Conservation (phyloP, 2,797 vertebrate genomes). For the Gallinago stenura region DNA sequence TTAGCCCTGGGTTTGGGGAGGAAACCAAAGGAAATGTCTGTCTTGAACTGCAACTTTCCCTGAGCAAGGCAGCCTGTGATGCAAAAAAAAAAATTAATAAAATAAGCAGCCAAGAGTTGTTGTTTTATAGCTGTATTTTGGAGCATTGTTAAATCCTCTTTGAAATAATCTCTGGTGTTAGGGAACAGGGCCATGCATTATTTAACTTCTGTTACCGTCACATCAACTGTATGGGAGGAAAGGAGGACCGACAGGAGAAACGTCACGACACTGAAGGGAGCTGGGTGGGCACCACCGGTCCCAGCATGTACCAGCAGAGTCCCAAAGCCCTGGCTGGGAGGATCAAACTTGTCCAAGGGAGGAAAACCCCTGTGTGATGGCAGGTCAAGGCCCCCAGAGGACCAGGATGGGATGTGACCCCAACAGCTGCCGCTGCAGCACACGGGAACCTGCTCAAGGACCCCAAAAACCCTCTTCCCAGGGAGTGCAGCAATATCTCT, state of each 20-base stretch:
- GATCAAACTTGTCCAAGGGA: background rate
- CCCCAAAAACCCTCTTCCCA: background rate
- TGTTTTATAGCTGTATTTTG: conserved; percentile 63
- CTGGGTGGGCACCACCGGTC: background rate
- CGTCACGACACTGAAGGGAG: background rate
- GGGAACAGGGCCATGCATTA: conserved; percentile 49
- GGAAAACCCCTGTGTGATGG: background rate
- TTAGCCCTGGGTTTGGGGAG: background rate
- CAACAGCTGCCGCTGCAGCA: background rate
- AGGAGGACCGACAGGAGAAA: background rate
- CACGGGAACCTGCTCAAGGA: background rate
- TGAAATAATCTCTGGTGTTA: conserved; percentile 35
- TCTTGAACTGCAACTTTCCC: background rate
- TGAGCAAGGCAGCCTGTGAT: background rate
- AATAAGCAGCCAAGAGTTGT: background rate
- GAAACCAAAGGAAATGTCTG: background rate
- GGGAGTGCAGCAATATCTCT: background rate
- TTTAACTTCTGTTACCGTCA: background rate
- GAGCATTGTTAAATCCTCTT: conserved; percentile 49
- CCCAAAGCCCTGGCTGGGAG: background rate
- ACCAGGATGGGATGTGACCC: background rate
- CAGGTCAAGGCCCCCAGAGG: background rate
- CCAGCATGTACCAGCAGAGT: background rate
- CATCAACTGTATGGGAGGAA: background rate
- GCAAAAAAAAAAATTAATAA: background rate